Evolutionary conservation across 2,888 invertebrate genomes (phyloP).

Genomic region (Drosophila eohydei): DNA sequence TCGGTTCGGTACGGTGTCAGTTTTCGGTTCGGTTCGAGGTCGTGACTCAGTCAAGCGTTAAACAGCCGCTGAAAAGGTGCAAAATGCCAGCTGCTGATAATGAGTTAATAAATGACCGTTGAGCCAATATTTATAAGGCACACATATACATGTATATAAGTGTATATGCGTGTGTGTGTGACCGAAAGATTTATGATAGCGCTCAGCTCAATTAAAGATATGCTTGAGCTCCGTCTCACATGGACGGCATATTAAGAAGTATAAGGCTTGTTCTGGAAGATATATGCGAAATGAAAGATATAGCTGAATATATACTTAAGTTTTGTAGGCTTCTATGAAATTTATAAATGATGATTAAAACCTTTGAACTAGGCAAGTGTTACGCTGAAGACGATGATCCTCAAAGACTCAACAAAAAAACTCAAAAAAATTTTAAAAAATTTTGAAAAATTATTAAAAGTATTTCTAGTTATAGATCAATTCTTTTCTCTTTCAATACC

Average conservation of each 20-base stretch:
- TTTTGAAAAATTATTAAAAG: background rate
- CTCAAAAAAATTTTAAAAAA: background rate
- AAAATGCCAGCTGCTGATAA: constrained; percentile 70
- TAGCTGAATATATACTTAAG: background rate
- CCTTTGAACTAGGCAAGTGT: background rate
- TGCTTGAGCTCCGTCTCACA: background rate
- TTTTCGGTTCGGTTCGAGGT: constrained; percentile 15
- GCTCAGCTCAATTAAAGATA: constrained; percentile 21
- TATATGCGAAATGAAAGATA: background rate
- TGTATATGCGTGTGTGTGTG: background rate
- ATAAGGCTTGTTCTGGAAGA: background rate
- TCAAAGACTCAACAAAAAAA: background rate
- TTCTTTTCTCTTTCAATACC: too few species aligned
- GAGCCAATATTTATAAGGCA: constrained; percentile 61
- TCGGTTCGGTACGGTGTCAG: background rate
- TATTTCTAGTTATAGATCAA: background rate
- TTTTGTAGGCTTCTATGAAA: background rate
- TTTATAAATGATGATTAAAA: background rate
- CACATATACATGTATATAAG: background rate
- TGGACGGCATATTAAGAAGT: constrained; percentile 2
- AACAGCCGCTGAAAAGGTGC: constrained; percentile 68
- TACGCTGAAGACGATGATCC: background rate
- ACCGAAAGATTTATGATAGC: constrained; percentile 35
- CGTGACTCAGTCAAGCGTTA: constrained; percentile 54
- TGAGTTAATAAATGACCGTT: constrained; percentile 75